Percentiles rank a stretch among this genome's conserved stretches.
Conservation (phyloP, 2,797 vertebrate genomes). For the Gambusia yucatana region DNA sequence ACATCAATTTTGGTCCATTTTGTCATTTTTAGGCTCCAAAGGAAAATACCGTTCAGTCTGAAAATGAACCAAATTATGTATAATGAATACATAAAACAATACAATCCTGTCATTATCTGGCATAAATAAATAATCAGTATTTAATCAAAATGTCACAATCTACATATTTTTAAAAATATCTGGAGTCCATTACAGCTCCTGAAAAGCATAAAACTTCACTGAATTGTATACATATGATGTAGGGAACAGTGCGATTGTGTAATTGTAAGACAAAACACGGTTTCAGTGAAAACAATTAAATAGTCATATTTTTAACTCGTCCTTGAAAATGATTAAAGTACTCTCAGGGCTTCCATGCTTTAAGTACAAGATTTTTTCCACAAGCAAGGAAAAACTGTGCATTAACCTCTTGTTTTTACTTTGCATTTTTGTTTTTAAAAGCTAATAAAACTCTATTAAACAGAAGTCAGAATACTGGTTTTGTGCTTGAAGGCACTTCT, state of each 20-base stretch:
- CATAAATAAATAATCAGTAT: not conserved
- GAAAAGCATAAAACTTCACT: not conserved
- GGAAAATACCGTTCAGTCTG: not conserved
- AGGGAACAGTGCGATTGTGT: constrained; percentile 4
- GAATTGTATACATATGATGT: not conserved
- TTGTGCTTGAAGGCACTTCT: constrained; percentile 79
- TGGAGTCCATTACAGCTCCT: not conserved
- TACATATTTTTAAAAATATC: not conserved
- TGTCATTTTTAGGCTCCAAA: not conserved
- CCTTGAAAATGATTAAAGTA: constrained; percentile 42
- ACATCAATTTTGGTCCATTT: not conserved
- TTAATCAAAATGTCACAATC: not conserved
- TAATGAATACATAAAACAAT: not conserved
- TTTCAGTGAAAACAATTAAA: constrained; percentile 34
- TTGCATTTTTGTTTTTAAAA: constrained; percentile 60
- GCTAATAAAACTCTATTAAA: constrained; percentile 30
- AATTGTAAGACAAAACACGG: constrained; percentile 11
- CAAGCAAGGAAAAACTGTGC: constrained; percentile 53
- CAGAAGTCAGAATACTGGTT: constrained; percentile 45
- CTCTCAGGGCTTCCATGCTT: constrained; percentile 66
- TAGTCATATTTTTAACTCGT: constrained; percentile 43
- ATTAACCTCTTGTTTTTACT: constrained; percentile 50
- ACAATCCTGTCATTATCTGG: not conserved
- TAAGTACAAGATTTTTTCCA: constrained; percentile 43
- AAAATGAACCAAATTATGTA: constrained; percentile 3